These are phyloP conservation scores for Gavia stellata DNA, from an alignment of 2,113 vertebrate species.

Conservation along the genomic window DNA sequence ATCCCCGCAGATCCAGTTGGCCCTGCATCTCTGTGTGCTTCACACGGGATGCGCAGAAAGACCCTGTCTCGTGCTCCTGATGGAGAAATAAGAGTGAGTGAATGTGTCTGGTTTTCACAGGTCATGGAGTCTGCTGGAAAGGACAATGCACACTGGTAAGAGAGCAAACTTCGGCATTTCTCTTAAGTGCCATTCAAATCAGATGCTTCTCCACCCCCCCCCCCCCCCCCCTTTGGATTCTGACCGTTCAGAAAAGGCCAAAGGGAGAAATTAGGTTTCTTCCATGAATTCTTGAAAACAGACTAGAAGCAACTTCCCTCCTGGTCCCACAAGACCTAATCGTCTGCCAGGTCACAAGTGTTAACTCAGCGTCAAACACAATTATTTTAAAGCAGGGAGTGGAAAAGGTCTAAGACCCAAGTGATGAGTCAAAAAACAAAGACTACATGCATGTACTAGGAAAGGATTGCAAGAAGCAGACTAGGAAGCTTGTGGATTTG, in stretches of 20 bases:
- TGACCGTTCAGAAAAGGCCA: not conserved
- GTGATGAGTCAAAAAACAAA: not conserved
- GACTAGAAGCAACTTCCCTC: not conserved
- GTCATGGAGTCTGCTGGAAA: not conserved
- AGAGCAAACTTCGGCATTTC: not conserved
- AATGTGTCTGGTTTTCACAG: not conserved
- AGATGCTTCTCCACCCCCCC: not conserved
- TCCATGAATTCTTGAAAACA: not conserved
- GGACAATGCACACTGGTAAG: not conserved
- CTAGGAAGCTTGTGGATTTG: not conserved
- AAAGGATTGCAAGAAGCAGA: not conserved
- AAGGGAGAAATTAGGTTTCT: not conserved
- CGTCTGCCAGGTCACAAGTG: not conserved
- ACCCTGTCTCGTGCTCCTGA: not conserved
- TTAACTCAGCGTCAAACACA: not conserved
- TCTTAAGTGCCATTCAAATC: not conserved
- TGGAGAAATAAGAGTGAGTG: not conserved
- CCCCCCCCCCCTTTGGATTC: not conserved
- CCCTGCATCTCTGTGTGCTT: not conserved
- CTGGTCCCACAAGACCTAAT: not conserved
- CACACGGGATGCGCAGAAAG: not conserved
- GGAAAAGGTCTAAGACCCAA: not conserved
- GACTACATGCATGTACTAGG: not conserved
- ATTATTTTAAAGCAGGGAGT: not conserved
- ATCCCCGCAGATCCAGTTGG: not conserved